A percentile compares a stretch with the other conserved stretches of the same genome.
These are phyloP conservation scores for Caradrina kadenii DNA, from an alignment of 2,888 invertebrate genomes.

Conservation along the genomic window DNA sequence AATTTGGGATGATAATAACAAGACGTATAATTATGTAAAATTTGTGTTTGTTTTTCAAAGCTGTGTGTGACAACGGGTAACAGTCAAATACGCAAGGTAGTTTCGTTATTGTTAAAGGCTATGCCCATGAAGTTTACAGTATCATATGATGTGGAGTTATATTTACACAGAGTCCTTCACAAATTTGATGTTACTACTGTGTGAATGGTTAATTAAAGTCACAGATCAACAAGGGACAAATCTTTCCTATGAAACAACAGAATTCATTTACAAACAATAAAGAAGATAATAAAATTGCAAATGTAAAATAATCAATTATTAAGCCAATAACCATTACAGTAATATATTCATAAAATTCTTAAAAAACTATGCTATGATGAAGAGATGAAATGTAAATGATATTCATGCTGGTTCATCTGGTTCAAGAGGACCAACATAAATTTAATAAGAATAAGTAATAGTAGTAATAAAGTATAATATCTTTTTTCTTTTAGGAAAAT, in stretches of 20 bases:
- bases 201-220: background rate
- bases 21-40: background rate
- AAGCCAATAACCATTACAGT: no score
- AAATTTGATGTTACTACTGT: background rate
- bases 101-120: background rate
- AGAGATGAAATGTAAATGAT: background rate
- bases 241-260: background rate
- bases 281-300: no score
- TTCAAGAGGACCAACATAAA: background rate
- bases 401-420: constrained; percentile 1
- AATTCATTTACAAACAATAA: no score
- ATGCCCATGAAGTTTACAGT: background rate
- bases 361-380: background rate
- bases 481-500: constrained; percentile 17
- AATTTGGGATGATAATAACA: constrained; percentile 4
- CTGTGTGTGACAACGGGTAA: no score
- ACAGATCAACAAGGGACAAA: background rate
- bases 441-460: background rate
- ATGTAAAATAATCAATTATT: no score
- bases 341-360: background rate
- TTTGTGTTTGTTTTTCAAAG: background rate
- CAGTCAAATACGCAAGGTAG: background rate
- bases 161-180: background rate
- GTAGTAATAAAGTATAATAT: background rate
- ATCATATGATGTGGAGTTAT: constrained; percentile 4